A percentile compares a stretch with the other conserved stretches of the same genome.
Evolutionary conservation across 2,797 vertebrate species (phyloP).

Genomic region (Micropoecilia bifurca): DNA sequence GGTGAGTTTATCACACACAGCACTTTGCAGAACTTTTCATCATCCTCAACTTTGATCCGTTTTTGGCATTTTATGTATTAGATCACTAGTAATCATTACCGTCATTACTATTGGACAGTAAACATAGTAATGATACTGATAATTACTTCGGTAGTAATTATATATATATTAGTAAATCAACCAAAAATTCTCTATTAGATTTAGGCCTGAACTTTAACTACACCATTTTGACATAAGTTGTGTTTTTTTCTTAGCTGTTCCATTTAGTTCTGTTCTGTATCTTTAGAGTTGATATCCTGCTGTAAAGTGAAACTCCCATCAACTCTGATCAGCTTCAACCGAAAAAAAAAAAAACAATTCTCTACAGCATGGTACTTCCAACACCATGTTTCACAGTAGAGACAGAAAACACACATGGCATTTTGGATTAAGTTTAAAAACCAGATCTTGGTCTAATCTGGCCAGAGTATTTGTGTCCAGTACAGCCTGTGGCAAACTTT

Average conservation of each 20-base stretch:
- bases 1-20: slow-evolving; percentile 1
- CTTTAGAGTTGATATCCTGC: not conserved
- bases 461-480: not conserved
- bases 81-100: too few relatives aligned
- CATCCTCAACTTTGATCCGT: too few relatives aligned
- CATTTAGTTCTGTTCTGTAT: not conserved
- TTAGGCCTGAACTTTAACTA: not conserved
- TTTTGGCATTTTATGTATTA: not conserved
- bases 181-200: not conserved
- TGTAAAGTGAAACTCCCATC: not conserved
- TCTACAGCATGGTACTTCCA: not conserved
- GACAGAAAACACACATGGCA: not conserved
- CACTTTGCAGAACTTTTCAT: not conserved
- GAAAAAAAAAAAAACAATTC: not conserved
- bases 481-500: not conserved
- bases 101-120: too few relatives aligned
- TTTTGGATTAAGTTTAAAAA: not conserved
- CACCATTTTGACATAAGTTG: not conserved
- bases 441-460: not conserved
- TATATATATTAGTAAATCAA: not conserved
- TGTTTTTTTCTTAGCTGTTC: not conserved
- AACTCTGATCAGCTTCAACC: not conserved
- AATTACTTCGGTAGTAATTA: not conserved
- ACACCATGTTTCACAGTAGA: not conserved
- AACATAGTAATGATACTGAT: not conserved